Base-by-base conservation (phyloP, 2,113 vertebrate genomes). In the Oreocharis arfaki region DNA sequence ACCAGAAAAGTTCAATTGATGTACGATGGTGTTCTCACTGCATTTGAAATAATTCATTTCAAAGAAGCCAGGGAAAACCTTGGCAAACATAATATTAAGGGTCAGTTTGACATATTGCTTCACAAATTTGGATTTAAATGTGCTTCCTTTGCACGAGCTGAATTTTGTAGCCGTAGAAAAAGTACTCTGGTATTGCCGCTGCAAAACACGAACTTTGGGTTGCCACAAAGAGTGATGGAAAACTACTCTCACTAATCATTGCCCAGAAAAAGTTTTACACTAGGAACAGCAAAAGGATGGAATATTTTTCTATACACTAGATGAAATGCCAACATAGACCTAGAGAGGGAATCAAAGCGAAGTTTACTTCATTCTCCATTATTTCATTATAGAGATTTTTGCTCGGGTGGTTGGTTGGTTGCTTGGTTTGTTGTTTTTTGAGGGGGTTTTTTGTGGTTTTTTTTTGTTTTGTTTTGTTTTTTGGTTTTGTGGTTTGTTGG, bases 101-200 rank as follows among this genome's bases (percentile, higher is more conserved):
- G 21, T 74, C n/a, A 75, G 3, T 5, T 79, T 82, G 22, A 67
- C 18, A 33, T 16, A 17, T 24, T 88, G 13, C 28, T 83, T 28
- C 28, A 9, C 47, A 75, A 67, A 70, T 53, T 28, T 75, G 35
- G 6, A 32, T n/a, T 30, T 4, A 16, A 70, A 70, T 65, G 11
- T 9, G 2, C 27, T 77, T 68, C 0, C n/a, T 81, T 41, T 69
- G 3, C 22, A 35, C 8, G 61, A 78, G 7, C 3, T 81, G 21
- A 81, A 65, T 78, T 65, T 74, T 52, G 5, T 21, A 61, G 12
- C 19, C 16, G 33, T 30, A 27, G 26, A 47, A 44, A 67, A 84
- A 60, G 3, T 10, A 26, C 10, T 46, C 6, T 0, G 0, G 20
- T 55, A 42, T 20, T 50, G 9, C 14, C 13, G 27, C 33, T 53